Base-by-base conservation (phyloP, 2,888 invertebrate species). In the Drosophila birchii region DNA sequence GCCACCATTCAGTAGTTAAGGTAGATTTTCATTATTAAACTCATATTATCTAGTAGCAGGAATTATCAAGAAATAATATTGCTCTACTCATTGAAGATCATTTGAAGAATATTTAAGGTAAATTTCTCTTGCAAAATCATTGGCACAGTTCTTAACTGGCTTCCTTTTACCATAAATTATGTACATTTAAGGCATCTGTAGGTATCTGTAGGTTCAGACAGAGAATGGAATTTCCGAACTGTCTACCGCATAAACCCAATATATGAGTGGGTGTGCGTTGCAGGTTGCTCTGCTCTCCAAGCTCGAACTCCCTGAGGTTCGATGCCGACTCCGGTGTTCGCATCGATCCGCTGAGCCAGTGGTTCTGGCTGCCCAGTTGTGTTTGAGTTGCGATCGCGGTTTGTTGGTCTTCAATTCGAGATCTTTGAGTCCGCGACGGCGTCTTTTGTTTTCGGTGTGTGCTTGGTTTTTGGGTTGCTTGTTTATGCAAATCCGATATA, bases 401-500 rank as follows among this genome's bases (percentile, higher is more conserved):
- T 57, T 53, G 72, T 60, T 55, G 51, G 44, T 44, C 32, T 49
- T 29, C 59, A 29, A 38, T 55, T 36, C 41, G 26, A 20, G 67
- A 54, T 66, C 81, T 36, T 39, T 57, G 66, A 55, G 14, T 55
- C 41, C 59, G 45, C 43, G 51, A 39, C 54, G 56, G 39, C 36
- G 51, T 59, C 16, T 70, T 47, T 23, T 56, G 47, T 47, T 41
- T 55, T 55, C 23, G 16, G 18, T 47, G 49, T 39, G 43, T 49
- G 44, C 11, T 45, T 5, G 55, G 16, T 49, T 36, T 43, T 51
- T 20, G 51, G 36, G 47, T 54, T 56, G 64, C 72, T 76, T 89
- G 88, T 88, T 86, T 89, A 80, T 86, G 86, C 78, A 88, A 81
- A 89, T 88, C 77, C 72, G 66, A 78, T 82, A 74, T 74, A 78